phyloP scores from a whole-genome alignment of 2,113 vertebrate genomes.

The Calyptommatus sinebrachiatus region DNA sequence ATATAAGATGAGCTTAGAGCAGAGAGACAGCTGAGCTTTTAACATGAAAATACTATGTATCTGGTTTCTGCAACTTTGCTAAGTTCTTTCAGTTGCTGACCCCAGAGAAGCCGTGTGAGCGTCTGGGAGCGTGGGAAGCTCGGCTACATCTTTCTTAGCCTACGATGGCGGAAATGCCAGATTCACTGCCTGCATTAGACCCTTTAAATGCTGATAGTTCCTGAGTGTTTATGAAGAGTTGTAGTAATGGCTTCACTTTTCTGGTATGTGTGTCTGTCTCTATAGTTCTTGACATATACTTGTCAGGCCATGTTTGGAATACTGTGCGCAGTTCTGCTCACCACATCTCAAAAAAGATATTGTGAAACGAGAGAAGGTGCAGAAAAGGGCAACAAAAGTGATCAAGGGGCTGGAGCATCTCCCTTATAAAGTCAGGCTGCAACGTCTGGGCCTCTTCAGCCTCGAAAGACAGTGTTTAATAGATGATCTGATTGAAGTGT shows the following conservation, averaged over 20 bases:
- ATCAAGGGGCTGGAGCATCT: no score
- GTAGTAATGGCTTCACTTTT: not conserved
- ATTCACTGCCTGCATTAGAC: slow-evolving; percentile 9
- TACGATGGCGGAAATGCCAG: not conserved
- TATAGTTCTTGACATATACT: no score
- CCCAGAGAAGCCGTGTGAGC: slow-evolving; percentile 3
- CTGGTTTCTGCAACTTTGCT: slow-evolving; percentile 10
- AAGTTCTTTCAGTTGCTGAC: not conserved
- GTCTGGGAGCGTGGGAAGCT: slow-evolving; percentile 30
- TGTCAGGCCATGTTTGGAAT: no score
- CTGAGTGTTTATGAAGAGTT: slow-evolving; percentile 7
- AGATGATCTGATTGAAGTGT: no score
- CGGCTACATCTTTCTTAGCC: slow-evolving; percentile 14
- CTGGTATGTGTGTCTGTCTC: not conserved
- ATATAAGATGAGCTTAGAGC: not conserved
- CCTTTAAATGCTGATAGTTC: slow-evolving; percentile 25
- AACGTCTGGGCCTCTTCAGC: no score
- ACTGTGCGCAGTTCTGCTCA: no score
- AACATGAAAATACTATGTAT: not conserved
- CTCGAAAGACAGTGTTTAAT: no score
- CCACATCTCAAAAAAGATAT: no score
- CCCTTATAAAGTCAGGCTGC: no score
- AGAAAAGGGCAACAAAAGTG: no score
- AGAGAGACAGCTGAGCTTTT: not conserved
- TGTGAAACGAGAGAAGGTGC: no score